phyloP scores from a whole-genome alignment of 2,113 vertebrate genomes.

The Xiphophorus couchianus region DNA sequence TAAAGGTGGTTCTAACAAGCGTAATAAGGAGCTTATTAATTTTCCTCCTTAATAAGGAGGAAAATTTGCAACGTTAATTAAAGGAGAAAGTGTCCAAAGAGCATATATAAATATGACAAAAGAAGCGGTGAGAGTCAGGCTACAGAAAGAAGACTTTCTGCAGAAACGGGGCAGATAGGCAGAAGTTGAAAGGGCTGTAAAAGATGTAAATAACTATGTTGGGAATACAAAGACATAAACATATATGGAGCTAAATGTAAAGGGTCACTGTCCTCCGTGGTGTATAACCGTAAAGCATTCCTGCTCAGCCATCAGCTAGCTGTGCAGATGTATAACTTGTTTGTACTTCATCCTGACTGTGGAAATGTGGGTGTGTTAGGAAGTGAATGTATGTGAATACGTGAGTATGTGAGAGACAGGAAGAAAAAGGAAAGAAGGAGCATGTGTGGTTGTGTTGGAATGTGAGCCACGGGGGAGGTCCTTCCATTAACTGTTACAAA shows the following conservation, averaged over 20 bases:
- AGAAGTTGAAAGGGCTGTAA: not conserved
- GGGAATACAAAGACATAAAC: not conserved
- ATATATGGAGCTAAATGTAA: not conserved
- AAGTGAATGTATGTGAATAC: conserved; percentile 44
- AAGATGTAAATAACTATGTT: not conserved
- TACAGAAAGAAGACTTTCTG: not conserved
- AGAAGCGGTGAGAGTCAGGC: not conserved
- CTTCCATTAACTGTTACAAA: conserved; percentile 67
- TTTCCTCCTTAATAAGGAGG: not conserved
- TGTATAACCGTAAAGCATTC: conserved; percentile 15
- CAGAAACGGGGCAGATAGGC: conserved; percentile 7
- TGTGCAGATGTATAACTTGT: conserved; percentile 57
- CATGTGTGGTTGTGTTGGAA: conserved; percentile 70
- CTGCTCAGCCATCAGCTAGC: conserved; percentile 37
- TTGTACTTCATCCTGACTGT: conserved; percentile 40
- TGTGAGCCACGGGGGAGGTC: conserved; percentile 60
- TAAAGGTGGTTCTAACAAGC: conserved; percentile 17
- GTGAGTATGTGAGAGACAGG: conserved; percentile 38
- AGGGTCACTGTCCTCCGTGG: conserved; percentile 15
- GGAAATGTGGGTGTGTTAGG: conserved; percentile 37
- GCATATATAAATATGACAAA: not conserved
- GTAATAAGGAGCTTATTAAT: not conserved
- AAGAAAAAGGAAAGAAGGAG: conserved; percentile 30
- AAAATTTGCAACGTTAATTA: not conserved
- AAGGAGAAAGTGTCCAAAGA: not conserved